A percentile compares a stretch with the other conserved stretches of the same genome.
These are phyloP conservation scores for Eristalinus sepulchralis DNA, from an alignment of 2,888 invertebrate species.

Conservation along the genomic window DNA sequence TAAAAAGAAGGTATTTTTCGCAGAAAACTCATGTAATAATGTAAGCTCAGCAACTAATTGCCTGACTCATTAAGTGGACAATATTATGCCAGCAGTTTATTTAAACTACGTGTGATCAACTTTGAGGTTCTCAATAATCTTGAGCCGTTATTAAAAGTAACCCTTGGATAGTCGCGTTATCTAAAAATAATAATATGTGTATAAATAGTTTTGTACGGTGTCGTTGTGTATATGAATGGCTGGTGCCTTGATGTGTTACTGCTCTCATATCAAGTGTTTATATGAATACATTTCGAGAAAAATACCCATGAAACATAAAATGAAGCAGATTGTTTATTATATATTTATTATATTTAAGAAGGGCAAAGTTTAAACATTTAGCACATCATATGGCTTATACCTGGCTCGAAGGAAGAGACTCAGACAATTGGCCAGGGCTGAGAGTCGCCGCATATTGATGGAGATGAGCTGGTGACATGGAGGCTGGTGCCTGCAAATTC, in stretches of 20 bases:
- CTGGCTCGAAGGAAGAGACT: conserved; percentile 91
- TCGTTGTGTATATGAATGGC: conserved; percentile 9
- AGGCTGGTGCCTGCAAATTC: conserved; percentile 90
- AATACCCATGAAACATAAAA: conserved; percentile 24
- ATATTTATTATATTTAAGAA: conserved; percentile 40
- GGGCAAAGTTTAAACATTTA: conserved; percentile 54
- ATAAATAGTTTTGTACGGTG: neutral
- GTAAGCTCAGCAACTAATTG: neutral
- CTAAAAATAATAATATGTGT: neutral
- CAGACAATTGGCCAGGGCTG: conserved; percentile 85
- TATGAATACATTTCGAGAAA: conserved; percentile 5
- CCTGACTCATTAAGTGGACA: neutral
- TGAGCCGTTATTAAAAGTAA: neutral
- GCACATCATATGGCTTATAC: conserved; percentile 81
- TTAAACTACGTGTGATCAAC: neutral
- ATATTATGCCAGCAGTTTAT: conserved; percentile 1
- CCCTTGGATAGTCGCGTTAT: neutral
- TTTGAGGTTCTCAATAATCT: neutral
- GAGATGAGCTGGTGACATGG: conserved; percentile 93
- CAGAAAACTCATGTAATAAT: neutral
- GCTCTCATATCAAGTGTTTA: neutral
- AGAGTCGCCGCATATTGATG: conserved; percentile 87
- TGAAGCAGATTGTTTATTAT: conserved; percentile 27
- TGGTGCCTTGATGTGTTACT: neutral
- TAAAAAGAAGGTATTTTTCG: conserved; percentile 4